A percentile compares a stretch with the other conserved stretches of the same genome.
phyloP scores from a whole-genome alignment of 53 echinoderm and acorn worm species.

The Mesocentrotus franciscanus region DNA sequence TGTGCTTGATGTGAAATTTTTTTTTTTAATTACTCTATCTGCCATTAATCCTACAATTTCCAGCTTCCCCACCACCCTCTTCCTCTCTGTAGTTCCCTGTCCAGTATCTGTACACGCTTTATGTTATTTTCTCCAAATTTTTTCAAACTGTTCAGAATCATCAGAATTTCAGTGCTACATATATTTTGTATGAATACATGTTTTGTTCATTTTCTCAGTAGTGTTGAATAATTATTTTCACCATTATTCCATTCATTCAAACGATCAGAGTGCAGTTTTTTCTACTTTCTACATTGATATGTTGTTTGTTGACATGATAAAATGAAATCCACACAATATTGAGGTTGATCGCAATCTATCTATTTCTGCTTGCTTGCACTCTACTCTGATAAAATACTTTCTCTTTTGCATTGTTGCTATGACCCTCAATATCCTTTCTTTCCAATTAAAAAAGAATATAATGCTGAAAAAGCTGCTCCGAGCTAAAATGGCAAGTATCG shows the following conservation, averaged over 20 bases:
- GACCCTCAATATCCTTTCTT: not conserved
- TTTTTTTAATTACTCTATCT: not conserved
- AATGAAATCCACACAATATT: not conserved
- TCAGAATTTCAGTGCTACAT: not conserved
- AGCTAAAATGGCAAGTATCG: constrained; percentile 48
- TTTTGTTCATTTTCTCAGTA: not conserved
- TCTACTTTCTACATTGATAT: not conserved
- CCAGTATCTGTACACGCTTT: not conserved
- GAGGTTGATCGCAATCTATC: not conserved
- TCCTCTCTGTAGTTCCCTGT: not conserved
- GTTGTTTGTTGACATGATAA: not conserved
- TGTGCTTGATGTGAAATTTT: not conserved
- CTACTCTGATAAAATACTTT: not conserved
- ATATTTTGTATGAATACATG: not conserved
- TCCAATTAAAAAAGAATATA: constrained; percentile 42
- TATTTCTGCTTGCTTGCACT: not conserved
- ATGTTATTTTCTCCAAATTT: not conserved
- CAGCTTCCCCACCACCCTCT: not conserved
- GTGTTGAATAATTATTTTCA: not conserved
- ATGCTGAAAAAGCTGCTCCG: constrained; percentile 40
- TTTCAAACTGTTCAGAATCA: not conserved
- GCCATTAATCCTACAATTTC: not conserved
- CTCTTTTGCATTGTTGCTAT: not conserved
- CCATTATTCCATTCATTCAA: not conserved
- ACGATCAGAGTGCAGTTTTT: not conserved